Percentiles rank a stretch among this genome's conserved stretches.
These are phyloP conservation scores for Zootoca vivipara DNA, from an alignment of 2,113 vertebrate genomes.

Conservation along the genomic window DNA sequence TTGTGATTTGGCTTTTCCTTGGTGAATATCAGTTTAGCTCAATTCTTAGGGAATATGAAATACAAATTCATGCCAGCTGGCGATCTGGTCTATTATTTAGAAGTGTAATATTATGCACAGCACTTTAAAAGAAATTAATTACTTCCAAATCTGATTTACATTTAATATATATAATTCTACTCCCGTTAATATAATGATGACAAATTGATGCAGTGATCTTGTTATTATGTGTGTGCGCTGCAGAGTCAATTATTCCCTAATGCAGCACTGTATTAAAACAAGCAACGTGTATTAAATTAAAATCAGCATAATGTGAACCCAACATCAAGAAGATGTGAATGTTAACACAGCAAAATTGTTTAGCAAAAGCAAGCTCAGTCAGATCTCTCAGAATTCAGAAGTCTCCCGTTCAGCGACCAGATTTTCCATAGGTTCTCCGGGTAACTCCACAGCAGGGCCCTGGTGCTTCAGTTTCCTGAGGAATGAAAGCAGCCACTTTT, in stretches of 20 bases:
- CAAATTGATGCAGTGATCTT: background rate
- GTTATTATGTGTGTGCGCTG: background rate
- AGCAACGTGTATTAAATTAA: background rate
- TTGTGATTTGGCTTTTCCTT: background rate
- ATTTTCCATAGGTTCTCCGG: rapidly evolving
- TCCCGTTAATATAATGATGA: background rate
- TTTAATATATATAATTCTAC: background rate
- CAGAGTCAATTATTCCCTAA: background rate
- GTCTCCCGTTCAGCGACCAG: background rate
- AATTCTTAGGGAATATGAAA: background rate
- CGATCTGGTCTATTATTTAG: background rate
- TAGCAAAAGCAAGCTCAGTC: background rate
- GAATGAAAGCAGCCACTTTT: background rate
- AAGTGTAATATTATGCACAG: rapidly evolving
- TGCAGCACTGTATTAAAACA: background rate
- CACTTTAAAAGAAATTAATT: slow-evolving; percentile 13
- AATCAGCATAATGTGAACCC: background rate
- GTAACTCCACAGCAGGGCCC: no score
- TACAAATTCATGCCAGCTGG: background rate
- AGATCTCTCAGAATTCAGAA: no score
- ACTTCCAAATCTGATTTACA: background rate
- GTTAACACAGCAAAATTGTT: background rate
- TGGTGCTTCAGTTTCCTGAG: background rate
- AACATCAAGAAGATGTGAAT: background rate
- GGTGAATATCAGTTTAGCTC: background rate